Evolutionary conservation across 2,888 invertebrate genomes (phyloP), one percentile per base, ranked within the genome.

Genomic region (Tubiluchus corallicola): DNA sequence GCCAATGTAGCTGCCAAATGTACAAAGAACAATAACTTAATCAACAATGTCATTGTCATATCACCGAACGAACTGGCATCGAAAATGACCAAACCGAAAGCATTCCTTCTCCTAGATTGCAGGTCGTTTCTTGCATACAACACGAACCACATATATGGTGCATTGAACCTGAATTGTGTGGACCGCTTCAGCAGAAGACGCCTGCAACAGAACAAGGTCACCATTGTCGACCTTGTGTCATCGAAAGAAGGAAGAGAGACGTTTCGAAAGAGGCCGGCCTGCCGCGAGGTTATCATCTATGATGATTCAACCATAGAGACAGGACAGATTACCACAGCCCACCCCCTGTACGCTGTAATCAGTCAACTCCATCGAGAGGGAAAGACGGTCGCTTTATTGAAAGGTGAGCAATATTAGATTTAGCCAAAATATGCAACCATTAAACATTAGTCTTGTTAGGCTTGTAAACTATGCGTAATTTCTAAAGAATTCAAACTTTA

Each of bases 51-150:
- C 29, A n/a, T n/a, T 9, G 29, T n/a, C 9, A 29, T 29, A 29
- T 29, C 29, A n/a, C 29, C 29, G 9, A n/a, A 29, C 9, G 29
- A 29, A n/a, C 29, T 29, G 9, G 29, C 29, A n/a, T 5, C 29
- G 9, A 44, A 53, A 49, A 21, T 21, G 43, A 46, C 47, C 38
- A 37, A 46, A 19, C 49, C 44, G 40, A 49, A 44, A 50, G 46
- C 52, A 42, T 68, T 68, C 53, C 64, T 76, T 15, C 59, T 76
- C 4, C 60, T 77, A 43, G 77, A 78, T 58, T 75, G 76, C 58
- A 69, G 78, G 40, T 73, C 77, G 2, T 78, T 78, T 60, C 71
- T 77, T 51, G 71, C 74, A 46, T 78, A 74, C 66, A 77, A 78
- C 59, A 68, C 72, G 50, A 72, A 72, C 57, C 79, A 79, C 62